A percentile compares a stretch with the other conserved stretches of the same genome.
Evolutionary conservation across 2,888 invertebrate species (phyloP).

Genomic region (Diplazon laetatorius): DNA sequence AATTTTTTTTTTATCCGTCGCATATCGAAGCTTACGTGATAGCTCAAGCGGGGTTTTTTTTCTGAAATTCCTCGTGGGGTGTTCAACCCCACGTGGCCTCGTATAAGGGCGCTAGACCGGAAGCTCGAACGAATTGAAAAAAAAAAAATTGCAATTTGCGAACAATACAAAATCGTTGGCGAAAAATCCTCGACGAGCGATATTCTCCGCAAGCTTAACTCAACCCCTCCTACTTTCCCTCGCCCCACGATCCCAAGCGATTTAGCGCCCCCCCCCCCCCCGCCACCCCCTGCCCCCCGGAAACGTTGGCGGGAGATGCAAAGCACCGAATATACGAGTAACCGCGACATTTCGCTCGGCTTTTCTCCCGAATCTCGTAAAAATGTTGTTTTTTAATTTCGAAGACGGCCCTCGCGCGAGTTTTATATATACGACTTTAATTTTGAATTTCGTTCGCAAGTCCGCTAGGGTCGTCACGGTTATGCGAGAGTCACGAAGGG

Average conservation of each 20-base stretch:
- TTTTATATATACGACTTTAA: conserved; percentile 82
- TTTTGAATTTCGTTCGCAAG: conserved; percentile 79
- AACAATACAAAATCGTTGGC: conserved; percentile 75
- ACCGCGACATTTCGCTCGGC: background rate
- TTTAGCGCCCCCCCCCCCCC: conserved; percentile 44
- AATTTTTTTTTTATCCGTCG: background rate
- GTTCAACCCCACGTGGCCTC: conserved; percentile 69
- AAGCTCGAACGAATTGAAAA: conserved; percentile 78
- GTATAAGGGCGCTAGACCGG: background rate
- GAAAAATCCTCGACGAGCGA: conserved; percentile 74
- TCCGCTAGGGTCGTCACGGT: conserved; percentile 41
- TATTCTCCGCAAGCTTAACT: conserved; percentile 60
- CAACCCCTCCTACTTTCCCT: background rate
- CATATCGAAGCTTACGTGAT: background rate
- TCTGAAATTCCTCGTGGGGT: conserved; percentile 10
- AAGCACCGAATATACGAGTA: conserved; percentile 29
- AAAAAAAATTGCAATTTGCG: conserved; percentile 76
- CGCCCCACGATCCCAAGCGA: background rate
- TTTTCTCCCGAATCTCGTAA: conserved; percentile 70
- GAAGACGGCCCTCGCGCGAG: conserved; percentile 75
- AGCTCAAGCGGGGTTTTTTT: background rate
- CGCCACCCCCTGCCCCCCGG: background rate
- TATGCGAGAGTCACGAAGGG: conserved; percentile 4
- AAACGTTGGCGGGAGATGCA: conserved; percentile 51
- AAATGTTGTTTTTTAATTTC: conserved; percentile 82